Evolutionary conservation across 1,140 invertebrate species (phyloP), one percentile per base, ranked within the genome.

Genomic region (Parasteatoda tepidariorum): DNA sequence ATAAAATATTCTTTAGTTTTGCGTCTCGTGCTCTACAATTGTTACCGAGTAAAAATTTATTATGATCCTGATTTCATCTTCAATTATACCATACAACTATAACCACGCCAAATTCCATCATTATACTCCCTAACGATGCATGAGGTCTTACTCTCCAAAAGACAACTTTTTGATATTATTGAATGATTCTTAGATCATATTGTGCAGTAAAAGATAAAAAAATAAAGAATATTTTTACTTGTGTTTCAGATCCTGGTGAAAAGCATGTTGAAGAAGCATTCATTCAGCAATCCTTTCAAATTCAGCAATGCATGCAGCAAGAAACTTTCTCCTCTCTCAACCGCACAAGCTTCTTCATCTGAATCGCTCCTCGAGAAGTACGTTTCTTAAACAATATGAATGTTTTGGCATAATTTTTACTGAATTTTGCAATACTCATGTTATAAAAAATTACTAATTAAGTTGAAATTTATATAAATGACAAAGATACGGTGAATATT

Each of bases 221-320:
- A 30, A 57, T 28, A 57, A 48, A 30, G 31, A 68, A 26, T 28
- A 11, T 54, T 3, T 13, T 57, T n/a, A 61, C n/a, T 55, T 34
- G n/a, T 62, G n/a, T 62, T 55, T 64, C 26, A 90, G 83, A 97
- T 98, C 86, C 91, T 98, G 59, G 95, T 98, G 79, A 98, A 98
- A 89, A 95, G 94, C 38, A 97, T 98, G 94, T 91, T 98, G 54
- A 96, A 95, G 89, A 96, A 98, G 86, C 95, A 97, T 88, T 97
- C 96, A 62, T 98, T 98, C 88, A 94, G 95, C 87, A 93, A 91
- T 86, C 91, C 90, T 6, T 91, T 89, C 85, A 88, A 88, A 85
- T 79, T 74, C 61, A 61, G 54, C 67, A 71, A 34, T 3, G 34
- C 24, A 3, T 59, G 57, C 24, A 54, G 64, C 24, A 79, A 68